phyloP scores from a whole-genome alignment of 2,888 invertebrate genomes.

The Parnassius glacialis region DNA sequence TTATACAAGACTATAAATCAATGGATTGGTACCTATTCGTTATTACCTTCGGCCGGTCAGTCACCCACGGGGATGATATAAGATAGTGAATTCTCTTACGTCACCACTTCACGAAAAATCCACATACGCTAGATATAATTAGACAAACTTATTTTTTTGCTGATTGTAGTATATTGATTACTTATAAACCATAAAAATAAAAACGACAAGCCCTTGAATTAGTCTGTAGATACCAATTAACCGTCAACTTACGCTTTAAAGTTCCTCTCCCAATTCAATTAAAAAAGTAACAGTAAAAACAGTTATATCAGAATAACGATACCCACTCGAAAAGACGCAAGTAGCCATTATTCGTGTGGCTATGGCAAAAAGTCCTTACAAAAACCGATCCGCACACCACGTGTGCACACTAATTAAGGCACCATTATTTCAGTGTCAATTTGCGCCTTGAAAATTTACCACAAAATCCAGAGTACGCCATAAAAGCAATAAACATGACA shows the following conservation, averaged over 20 bases:
- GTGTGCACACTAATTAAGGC: slow-evolving; percentile 61
- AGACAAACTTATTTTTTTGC: background rate
- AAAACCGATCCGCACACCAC: slow-evolving; percentile 43
- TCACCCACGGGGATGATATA: too few relatives aligned
- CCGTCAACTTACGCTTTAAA: slow-evolving; percentile 16
- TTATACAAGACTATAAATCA: too few relatives aligned
- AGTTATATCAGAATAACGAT: slow-evolving; percentile 29
- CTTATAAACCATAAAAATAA: background rate
- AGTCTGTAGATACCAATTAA: slow-evolving; percentile 21
- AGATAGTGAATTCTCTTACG: too few relatives aligned
- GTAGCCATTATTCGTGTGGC: slow-evolving; percentile 15
- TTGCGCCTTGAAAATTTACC: slow-evolving; percentile 73
- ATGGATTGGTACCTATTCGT: too few relatives aligned
- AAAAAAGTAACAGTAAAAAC: slow-evolving; percentile 28
- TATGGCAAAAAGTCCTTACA: slow-evolving; percentile 28
- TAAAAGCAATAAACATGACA: slow-evolving; percentile 78
- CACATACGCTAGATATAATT: too few relatives aligned
- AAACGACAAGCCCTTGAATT: background rate
- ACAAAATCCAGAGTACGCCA: slow-evolving; percentile 71
- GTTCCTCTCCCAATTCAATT: slow-evolving; percentile 26
- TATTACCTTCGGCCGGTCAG: too few relatives aligned
- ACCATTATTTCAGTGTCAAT: slow-evolving; percentile 69
- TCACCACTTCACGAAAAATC: too few relatives aligned
- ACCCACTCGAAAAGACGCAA: slow-evolving; percentile 26
- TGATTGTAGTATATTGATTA: too few relatives aligned